Percentiles rank a stretch among this genome's conserved stretches.
These are phyloP conservation scores for Muntiacus muntjak DNA, from an alignment of 2,113 vertebrate genomes.

Conservation along the genomic window DNA sequence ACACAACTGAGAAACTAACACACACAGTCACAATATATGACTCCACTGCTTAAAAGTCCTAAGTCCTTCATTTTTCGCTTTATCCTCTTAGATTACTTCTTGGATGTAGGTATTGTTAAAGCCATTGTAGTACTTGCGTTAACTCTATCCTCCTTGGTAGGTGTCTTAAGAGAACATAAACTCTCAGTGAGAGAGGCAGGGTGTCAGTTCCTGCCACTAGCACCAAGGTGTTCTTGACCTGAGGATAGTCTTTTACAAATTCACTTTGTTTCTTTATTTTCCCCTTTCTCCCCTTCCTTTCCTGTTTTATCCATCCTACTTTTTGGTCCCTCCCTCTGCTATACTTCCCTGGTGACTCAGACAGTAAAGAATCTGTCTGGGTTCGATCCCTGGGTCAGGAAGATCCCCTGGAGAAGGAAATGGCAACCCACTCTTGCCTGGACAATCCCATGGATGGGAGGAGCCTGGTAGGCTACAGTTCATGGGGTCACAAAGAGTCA, in stretches of 20 bases:
- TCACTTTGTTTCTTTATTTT: not conserved
- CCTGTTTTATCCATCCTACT: not conserved
- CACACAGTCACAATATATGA: not conserved
- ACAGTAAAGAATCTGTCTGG: accelerated
- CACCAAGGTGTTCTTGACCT: not conserved
- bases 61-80: not conserved
- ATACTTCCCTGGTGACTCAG: not conserved
- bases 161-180: not conserved
- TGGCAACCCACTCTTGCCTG: not conserved
- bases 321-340: not conserved
- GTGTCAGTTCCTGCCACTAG: not conserved
- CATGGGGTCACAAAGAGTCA: not conserved
- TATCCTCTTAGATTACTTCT: not conserved
- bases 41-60: not conserved
- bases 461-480: not conserved
- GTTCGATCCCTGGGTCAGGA: accelerated
- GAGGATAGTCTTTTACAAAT: not conserved
- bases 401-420: not conserved
- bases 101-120: not conserved
- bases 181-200: not conserved
- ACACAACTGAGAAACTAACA: not conserved
- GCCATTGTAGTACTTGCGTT: not conserved
- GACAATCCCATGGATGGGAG: not conserved
- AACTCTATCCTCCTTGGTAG: not conserved
- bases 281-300: not conserved